A percentile compares a stretch with the other conserved stretches of the same genome.
phyloP scores from a whole-genome alignment of 2,888 invertebrate species.

The Alsophila aescularia region DNA sequence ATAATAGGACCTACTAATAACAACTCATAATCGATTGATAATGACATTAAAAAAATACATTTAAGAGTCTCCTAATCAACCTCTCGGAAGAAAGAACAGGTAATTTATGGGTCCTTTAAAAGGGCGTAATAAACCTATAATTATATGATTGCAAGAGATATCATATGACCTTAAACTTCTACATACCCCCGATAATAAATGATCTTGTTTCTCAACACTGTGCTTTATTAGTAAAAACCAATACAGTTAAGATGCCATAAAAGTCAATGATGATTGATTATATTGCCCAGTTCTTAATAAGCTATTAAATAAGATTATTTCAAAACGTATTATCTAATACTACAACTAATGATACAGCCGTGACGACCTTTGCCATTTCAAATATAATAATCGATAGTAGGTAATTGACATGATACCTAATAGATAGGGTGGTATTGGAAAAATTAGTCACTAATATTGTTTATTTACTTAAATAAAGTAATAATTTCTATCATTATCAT shows the following conservation, averaged over 20 bases:
- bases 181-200: no score
- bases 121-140: no score
- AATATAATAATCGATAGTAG: conserved; percentile 15
- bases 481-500: no score
- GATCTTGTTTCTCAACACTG: no score
- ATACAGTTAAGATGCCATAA: conserved; percentile 1
- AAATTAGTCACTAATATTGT: conserved; percentile 3
- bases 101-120: no score
- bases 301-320: conserved; percentile 21
- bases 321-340: conserved; percentile 17
- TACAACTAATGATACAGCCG: conserved; percentile 15
- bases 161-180: no score
- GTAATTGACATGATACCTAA: conserved; percentile 1
- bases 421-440: conserved; percentile 1
- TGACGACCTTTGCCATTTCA: conserved; percentile 19
- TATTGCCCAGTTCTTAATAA: conserved; percentile 5
- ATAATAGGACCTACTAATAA: no score
- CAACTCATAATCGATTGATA: no score
- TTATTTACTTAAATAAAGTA: not conserved
- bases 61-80: no score
- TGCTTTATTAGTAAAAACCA: not conserved
- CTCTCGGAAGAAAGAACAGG: no score
- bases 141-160: no score
- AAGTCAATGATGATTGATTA: conserved; percentile 19
- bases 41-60: no score